Percentiles rank a stretch among this genome's conserved stretches.
phyloP scores from a whole-genome alignment of 2,797 vertebrate genomes.

The Tauraco hartlaubi region DNA sequence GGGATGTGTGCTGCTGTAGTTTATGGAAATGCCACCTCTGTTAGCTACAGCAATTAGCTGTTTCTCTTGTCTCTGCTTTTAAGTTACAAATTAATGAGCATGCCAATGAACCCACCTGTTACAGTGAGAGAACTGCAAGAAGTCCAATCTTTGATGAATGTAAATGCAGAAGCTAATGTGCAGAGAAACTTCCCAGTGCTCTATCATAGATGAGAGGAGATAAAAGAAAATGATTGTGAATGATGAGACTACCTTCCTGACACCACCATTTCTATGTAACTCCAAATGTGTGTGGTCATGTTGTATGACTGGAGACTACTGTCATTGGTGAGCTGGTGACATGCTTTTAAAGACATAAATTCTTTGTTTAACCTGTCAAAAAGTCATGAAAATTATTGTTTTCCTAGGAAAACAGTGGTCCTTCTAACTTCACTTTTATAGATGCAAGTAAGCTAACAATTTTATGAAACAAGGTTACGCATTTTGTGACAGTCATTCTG shows the following conservation, averaged over 20 bases:
- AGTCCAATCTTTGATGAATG: background rate
- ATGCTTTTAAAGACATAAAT: background rate
- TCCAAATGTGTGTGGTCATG: accelerated
- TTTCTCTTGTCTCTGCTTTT: conserved; percentile 24
- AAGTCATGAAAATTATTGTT: background rate
- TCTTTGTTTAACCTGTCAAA: background rate
- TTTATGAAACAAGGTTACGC: background rate
- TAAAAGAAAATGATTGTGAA: background rate
- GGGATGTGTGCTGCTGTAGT: background rate
- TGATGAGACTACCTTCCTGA: background rate
- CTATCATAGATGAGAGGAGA: background rate
- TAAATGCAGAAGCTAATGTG: background rate
- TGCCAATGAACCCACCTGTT: background rate
- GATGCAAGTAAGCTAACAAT: background rate
- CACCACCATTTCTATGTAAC: background rate
- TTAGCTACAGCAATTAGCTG: conserved; percentile 10
- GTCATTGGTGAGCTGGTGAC: background rate
- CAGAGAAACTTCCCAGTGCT: background rate
- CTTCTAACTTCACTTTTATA: background rate
- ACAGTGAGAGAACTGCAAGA: background rate
- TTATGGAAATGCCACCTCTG: background rate
- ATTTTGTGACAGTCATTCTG: background rate
- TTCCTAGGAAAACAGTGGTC: background rate
- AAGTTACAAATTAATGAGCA: conserved; percentile 11
- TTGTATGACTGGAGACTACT: background rate